Percentiles rank a stretch among this genome's conserved stretches.
phyloP scores from a whole-genome alignment of 2,888 invertebrate species.

The Rhorus exstirpatorius region DNA sequence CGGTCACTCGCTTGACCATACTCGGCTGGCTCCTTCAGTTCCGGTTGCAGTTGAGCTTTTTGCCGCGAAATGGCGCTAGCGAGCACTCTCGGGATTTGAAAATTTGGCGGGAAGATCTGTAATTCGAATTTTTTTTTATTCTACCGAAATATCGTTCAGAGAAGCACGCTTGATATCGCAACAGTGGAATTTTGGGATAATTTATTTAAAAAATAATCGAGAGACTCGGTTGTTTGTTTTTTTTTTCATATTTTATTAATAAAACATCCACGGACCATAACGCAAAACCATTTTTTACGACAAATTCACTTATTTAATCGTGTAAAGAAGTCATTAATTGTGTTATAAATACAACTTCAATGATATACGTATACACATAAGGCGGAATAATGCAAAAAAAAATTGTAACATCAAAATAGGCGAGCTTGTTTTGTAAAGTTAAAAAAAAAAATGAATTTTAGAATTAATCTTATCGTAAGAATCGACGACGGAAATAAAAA shows the following conservation, averaged over 20 bases:
- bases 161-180: too few relatives aligned
- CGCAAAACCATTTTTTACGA: slow-evolving; percentile 63
- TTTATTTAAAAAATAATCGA: not conserved
- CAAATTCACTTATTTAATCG: slow-evolving; percentile 61
- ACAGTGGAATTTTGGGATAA: not conserved
- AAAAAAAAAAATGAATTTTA: slow-evolving; percentile 8
- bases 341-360: slow-evolving; percentile 40
- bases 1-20: slow-evolving; percentile 4
- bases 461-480: too few relatives aligned
- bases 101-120: not conserved
- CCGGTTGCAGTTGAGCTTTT: slow-evolving; percentile 16
- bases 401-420: too few relatives aligned
- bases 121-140: not conserved
- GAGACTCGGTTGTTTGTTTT: not conserved
- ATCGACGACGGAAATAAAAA: not conserved
- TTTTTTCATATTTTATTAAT: slow-evolving; percentile 15
- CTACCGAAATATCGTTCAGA: too few relatives aligned
- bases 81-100: not conserved
- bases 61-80: not conserved
- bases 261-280: slow-evolving; percentile 70
- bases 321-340: slow-evolving; percentile 64
- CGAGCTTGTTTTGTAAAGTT: too few relatives aligned
- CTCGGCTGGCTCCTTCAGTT: not conserved
- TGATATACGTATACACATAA: slow-evolving; percentile 29
- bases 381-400: slow-evolving; percentile 23